A percentile compares a stretch with the other conserved stretches of the same genome.
phyloP scores from a whole-genome alignment of 2,113 vertebrate species.

The Thermophis baileyi region DNA sequence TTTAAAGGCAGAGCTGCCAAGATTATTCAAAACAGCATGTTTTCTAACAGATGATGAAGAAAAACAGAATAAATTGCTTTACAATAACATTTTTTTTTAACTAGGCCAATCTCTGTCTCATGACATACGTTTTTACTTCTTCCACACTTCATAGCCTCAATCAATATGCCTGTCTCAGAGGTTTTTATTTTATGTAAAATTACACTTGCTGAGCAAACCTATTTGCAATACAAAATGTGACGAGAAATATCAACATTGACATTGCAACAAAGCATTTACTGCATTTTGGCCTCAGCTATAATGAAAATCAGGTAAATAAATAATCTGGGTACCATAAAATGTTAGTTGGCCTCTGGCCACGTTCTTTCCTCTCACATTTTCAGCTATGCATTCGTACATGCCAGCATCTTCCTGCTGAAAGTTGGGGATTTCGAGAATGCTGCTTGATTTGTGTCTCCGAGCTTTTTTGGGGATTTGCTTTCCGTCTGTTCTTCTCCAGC shows the following conservation, averaged over 20 bases:
- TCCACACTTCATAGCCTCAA: conserved; percentile 32
- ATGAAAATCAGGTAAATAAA: not conserved
- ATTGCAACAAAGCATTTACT: conserved; percentile 18
- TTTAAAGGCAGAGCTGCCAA: not conserved
- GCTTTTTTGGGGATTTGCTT: conserved; percentile 86
- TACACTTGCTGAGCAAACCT: not conserved
- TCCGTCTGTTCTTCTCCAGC: conserved; percentile 84
- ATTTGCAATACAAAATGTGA: not conserved
- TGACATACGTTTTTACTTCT: conserved; percentile 19
- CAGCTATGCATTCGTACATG: conserved; percentile 88
- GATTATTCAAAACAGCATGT: conserved; percentile 1
- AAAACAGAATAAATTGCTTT: not conserved
- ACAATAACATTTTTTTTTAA: not conserved
- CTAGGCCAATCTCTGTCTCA: conserved; percentile 20
- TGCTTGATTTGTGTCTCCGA: conserved; percentile 82
- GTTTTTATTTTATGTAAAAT: conserved; percentile 25
- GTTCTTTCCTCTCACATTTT: conserved; percentile 90
- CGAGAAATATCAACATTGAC: not conserved
- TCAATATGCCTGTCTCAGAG: conserved; percentile 18
- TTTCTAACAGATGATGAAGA: not conserved
- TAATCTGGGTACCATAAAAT: conserved; percentile 85
- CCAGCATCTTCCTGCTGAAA: conserved; percentile 95
- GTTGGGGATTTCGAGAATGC: conserved; percentile 92
- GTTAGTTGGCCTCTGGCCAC: conserved; percentile 89
- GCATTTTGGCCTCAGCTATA: not conserved